These are phyloP conservation scores for Drosophila sproati DNA, from an alignment of 1,140 invertebrate species.

Conservation along the genomic window DNA sequence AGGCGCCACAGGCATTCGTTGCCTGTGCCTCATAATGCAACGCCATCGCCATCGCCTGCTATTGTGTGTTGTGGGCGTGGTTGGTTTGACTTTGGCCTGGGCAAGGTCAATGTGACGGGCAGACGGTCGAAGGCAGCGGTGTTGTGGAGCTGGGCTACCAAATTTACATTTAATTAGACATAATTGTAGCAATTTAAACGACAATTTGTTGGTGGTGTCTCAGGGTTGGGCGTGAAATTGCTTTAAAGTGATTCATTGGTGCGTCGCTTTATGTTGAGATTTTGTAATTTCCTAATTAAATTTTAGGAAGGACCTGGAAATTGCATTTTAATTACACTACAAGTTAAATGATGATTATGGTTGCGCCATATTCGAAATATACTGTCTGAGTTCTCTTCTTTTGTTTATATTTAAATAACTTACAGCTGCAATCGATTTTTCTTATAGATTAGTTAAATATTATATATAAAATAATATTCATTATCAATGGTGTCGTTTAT, in stretches of 20 bases:
- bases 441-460: too few species aligned
- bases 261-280: constrained; percentile 31
- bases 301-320: background rate
- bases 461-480: too few species aligned
- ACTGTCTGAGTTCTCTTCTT: background rate
- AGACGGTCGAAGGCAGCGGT: background rate
- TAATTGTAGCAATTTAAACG: constrained; percentile 57
- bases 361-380: background rate
- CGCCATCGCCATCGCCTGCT: background rate
- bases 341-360: background rate
- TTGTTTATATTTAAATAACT: background rate
- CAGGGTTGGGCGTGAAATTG: background rate
- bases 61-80: constrained; percentile 29
- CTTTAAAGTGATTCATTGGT: constrained; percentile 47
- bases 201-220: constrained; percentile 34
- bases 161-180: constrained; percentile 64
- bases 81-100: constrained; percentile 41
- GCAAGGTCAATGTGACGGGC: constrained; percentile 41
- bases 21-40: constrained; percentile 19
- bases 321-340: constrained; percentile 6
- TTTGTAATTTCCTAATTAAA: background rate
- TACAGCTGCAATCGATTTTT: too few species aligned
- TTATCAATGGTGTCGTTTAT: too few species aligned
- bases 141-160: constrained; percentile 12
- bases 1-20: constrained; percentile 7